Evolutionary conservation across 2,888 invertebrate genomes (phyloP).

Genomic region (Hylaea fasciaria): DNA sequence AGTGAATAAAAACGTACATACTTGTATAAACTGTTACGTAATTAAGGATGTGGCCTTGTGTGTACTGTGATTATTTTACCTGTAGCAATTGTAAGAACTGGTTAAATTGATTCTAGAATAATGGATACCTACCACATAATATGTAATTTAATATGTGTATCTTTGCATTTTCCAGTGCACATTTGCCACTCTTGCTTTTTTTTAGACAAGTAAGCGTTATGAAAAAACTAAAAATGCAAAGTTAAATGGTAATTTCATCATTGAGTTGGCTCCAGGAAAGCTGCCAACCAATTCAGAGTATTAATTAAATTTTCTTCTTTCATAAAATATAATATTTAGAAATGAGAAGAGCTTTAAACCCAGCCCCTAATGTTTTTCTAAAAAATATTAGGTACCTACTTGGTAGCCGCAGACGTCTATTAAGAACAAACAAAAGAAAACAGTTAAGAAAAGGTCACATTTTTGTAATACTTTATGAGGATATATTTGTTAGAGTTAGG

Average conservation of each 20-base stretch:
- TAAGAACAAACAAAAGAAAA: neutral
- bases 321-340: constrained; percentile 55
- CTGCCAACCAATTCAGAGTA: constrained; percentile 64
- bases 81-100: too few relatives aligned
- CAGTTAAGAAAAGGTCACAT: neutral
- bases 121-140: too few relatives aligned
- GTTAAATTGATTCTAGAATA: too few relatives aligned
- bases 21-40: too few relatives aligned
- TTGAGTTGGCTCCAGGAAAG: constrained; percentile 53
- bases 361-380: constrained; percentile 34
- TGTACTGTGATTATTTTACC: too few relatives aligned
- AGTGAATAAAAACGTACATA: too few relatives aligned
- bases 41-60: too few relatives aligned
- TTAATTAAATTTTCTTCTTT: constrained; percentile 68
- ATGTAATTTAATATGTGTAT: too few relatives aligned
- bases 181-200: neutral
- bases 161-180: neutral
- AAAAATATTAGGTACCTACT: constrained; percentile 41
- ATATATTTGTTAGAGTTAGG: too few relatives aligned
- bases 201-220: constrained; percentile 12
- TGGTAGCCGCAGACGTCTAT: neutral
- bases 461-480: neutral
- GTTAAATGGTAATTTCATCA: constrained; percentile 59
- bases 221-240: constrained; percentile 45
- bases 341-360: constrained; percentile 52